phyloP scores from a whole-genome alignment of 2,888 invertebrate species.

The Periphyllus acericola region DNA sequence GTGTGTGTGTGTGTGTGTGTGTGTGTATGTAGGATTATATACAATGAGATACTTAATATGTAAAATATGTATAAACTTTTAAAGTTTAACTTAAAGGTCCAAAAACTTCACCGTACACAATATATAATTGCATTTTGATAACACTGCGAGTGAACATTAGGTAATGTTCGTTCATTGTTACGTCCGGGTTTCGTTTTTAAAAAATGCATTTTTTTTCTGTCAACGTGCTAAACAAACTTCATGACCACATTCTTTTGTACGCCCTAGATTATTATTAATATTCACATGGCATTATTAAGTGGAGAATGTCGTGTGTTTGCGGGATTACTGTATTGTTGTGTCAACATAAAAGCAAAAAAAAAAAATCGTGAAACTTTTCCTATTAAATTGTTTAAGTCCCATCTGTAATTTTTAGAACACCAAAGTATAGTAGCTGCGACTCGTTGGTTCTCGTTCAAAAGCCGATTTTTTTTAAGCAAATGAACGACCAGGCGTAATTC shows the following conservation, averaged over 20 bases:
- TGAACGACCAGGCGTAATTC: neutral
- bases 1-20: no score
- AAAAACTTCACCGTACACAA: neutral
- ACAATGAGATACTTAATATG: no score
- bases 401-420: slow-evolving; percentile 20
- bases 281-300: slow-evolving; percentile 10
- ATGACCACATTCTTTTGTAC: neutral
- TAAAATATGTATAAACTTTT: no score
- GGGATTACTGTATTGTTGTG: neutral
- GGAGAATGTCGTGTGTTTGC: neutral
- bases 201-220: neutral
- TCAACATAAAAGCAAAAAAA: neutral
- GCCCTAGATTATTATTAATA: neutral
- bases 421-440: neutral
- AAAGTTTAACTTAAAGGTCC: no score
- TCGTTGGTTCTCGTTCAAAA: neutral
- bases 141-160: neutral
- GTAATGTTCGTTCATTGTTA: neutral
- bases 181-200: neutral
- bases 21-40: no score
- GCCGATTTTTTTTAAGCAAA: slow-evolving; percentile 24
- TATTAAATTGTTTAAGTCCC: slow-evolving; percentile 34
- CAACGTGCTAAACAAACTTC: neutral
- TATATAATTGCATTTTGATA: neutral
- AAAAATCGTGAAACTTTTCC: slow-evolving; percentile 11